Percentiles rank a stretch among this genome's conserved stretches.
phyloP scores from a whole-genome alignment of 2,113 vertebrate species.

The Xiphophorus hellerii region DNA sequence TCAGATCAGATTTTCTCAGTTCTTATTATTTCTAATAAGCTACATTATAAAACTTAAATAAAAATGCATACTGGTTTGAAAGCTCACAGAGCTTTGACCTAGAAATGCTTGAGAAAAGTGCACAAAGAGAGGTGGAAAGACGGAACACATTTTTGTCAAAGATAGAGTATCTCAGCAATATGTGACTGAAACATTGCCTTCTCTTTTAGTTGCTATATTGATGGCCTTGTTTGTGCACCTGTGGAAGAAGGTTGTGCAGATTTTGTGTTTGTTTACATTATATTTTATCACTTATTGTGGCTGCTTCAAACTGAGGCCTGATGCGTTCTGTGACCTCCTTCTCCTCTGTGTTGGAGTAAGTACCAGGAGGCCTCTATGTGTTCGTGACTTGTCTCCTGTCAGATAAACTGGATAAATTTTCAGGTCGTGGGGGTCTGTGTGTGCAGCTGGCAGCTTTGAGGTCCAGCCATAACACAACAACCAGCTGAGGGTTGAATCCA shows the following conservation, averaged over 20 bases:
- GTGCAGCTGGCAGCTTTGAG: constrained; percentile 63
- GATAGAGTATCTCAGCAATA: background rate
- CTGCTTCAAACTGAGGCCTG: constrained; percentile 24
- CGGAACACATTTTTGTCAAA: background rate
- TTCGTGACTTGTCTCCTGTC: constrained; percentile 32
- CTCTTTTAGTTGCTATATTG: background rate
- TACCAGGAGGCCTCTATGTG: constrained; percentile 28
- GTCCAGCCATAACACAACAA: constrained; percentile 59
- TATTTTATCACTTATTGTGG: constrained; percentile 52
- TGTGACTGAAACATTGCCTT: constrained; percentile 24
- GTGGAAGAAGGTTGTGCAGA: constrained; percentile 23
- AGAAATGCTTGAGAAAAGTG: constrained; percentile 4
- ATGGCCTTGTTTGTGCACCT: constrained; percentile 54
- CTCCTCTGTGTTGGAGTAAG: constrained; percentile 9
- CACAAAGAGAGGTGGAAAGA: constrained; percentile 5
- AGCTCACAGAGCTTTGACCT: background rate
- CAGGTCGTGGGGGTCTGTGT: constrained; percentile 53
- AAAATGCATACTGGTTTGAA: background rate
- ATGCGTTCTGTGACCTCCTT: background rate
- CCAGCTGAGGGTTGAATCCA: constrained; percentile 42
- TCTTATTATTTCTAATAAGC: background rate
- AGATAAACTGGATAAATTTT: constrained; percentile 48
- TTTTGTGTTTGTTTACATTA: constrained; percentile 13
- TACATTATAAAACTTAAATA: background rate
- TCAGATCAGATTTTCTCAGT: no score